phyloP scores from a whole-genome alignment of 1,140 invertebrate genomes.

The Aleiodes sp. region DNA sequence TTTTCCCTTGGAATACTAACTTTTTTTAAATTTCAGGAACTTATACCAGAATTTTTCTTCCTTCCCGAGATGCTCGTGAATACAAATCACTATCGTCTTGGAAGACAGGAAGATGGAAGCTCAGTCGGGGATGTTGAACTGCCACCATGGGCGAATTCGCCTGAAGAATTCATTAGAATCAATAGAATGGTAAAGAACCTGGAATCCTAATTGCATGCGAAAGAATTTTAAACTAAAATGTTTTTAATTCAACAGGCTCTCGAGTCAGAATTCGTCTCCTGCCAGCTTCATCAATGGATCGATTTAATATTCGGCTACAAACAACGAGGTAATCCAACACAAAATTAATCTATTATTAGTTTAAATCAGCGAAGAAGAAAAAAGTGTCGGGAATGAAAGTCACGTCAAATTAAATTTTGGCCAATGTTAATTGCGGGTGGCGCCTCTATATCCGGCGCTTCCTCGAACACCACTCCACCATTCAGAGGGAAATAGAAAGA shows the following conservation, averaged over 20 bases:
- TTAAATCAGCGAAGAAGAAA: background rate
- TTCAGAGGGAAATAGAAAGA: slow-evolving; percentile 26
- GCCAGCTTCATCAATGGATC: slow-evolving; percentile 99
- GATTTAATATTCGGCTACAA: slow-evolving; percentile 99
- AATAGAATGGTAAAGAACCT: slow-evolving; percentile 84
- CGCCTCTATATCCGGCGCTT: slow-evolving; percentile 67
- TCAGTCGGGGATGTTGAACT: slow-evolving; percentile 88
- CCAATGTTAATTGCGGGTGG: slow-evolving; percentile 61
- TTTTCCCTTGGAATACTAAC: background rate
- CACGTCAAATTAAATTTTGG: slow-evolving; percentile 59
- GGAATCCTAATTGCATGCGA: background rate
- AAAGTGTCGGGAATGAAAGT: slow-evolving; percentile 39
- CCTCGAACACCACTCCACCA: slow-evolving; percentile 57
- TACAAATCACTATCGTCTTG: slow-evolving; percentile 86
- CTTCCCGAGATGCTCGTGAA: slow-evolving; percentile 99
- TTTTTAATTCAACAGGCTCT: slow-evolving; percentile 75
- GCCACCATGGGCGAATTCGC: slow-evolving; percentile 95
- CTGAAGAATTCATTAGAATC: slow-evolving; percentile 97
- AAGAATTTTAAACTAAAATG: slow-evolving; percentile 22
- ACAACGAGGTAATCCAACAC: slow-evolving; percentile 80
- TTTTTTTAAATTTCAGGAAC: slow-evolving; percentile 72
- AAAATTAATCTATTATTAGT: background rate
- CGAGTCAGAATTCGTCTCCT: slow-evolving; percentile 99
- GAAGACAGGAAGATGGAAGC: slow-evolving; percentile 86
- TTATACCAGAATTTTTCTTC: slow-evolving; percentile 99